These are phyloP conservation scores for Danaus plexippus DNA, from an alignment of 1,140 invertebrate genomes.

Conservation along the genomic window DNA sequence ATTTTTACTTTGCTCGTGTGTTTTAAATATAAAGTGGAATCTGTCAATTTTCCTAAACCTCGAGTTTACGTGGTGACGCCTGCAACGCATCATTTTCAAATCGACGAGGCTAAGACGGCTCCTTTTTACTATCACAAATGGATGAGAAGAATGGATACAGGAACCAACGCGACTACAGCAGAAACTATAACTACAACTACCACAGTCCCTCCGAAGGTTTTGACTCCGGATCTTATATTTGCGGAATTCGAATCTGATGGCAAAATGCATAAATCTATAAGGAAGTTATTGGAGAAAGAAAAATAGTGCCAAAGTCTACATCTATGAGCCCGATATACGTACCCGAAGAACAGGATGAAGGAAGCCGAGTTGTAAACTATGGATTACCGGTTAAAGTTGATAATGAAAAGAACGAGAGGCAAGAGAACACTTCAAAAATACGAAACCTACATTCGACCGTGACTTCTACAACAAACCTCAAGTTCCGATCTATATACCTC, in stretches of 20 bases:
- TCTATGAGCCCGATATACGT: slow-evolving; percentile 50
- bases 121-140: slow-evolving; percentile 64
- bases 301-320: slow-evolving; percentile 31
- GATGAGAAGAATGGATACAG: slow-evolving; percentile 56
- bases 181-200: slow-evolving; percentile 34
- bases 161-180: slow-evolving; percentile 29
- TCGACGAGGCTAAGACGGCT: slow-evolving; percentile 39
- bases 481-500: slow-evolving; percentile 36
- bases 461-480: slow-evolving; percentile 36
- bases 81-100: slow-evolving; percentile 32
- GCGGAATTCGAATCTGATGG: slow-evolving; percentile 58
- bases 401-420: slow-evolving; percentile 10
- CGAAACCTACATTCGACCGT: slow-evolving; percentile 40
- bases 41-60: slow-evolving; percentile 44
- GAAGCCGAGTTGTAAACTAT: slow-evolving; percentile 29
- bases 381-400: slow-evolving; percentile 28
- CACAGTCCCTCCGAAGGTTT: slow-evolving; percentile 29
- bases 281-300: slow-evolving; percentile 56
- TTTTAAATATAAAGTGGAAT: slow-evolving; percentile 27
- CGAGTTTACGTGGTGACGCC: slow-evolving; percentile 61
- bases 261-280: slow-evolving; percentile 53
- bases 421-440: slow-evolving; percentile 22
- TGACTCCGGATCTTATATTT: slow-evolving; percentile 62
- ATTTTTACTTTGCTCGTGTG: slow-evolving; percentile 34
- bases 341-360: slow-evolving; percentile 36